Base-by-base conservation (phyloP, 2,113 vertebrate species). In the Pachypanchax playfairii region DNA sequence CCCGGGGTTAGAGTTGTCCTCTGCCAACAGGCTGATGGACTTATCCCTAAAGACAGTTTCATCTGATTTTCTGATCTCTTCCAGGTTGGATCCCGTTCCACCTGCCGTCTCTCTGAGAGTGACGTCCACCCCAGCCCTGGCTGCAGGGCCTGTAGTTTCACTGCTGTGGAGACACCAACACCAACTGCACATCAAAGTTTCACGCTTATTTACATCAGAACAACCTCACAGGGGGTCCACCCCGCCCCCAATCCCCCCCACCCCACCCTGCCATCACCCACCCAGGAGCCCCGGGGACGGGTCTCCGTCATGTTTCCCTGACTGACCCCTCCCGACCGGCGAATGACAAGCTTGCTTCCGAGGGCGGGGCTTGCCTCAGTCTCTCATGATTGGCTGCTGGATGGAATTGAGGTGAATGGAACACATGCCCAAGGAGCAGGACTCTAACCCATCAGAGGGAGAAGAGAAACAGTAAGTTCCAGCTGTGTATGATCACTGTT, bases 351-450 rank as follows among this genome's bases (percentile, higher is more conserved):
- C 51, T 79, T 75, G 84, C 88, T 85, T 91, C 82, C 82, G 88
- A 91, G 91, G 89, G 92, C 85, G 92, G 91, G 92, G 91, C 91
- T 91, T 85, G 90, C 91, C 92, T 93, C 91, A 92, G 91, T 93
- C 92, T 92, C 92, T 89, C 90, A 78, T 89, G 83, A 92, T 93
- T 93, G 90, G 90, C 86, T 83, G 89, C 91, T 93, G 91, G 90
- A 93, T 93, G 92, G 91, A 93, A 93, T 92, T 92, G 90, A 92
- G 91, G 92, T 93, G 92, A 93, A 93, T 93, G 92, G 91, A 93
- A 91, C 90, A 91, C 91, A 92, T 91, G 89, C 89, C 91, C 90
- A 90, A 92, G 82, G 92, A 92, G 91, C 90, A 91, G 77, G 90
- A 92, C 82, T 85, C 87, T 90, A 93, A 87, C 88, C 90, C 85